These are phyloP conservation scores for Saguinus midas DNA, from an alignment of 2,113 vertebrate species.

Conservation along the genomic window DNA sequence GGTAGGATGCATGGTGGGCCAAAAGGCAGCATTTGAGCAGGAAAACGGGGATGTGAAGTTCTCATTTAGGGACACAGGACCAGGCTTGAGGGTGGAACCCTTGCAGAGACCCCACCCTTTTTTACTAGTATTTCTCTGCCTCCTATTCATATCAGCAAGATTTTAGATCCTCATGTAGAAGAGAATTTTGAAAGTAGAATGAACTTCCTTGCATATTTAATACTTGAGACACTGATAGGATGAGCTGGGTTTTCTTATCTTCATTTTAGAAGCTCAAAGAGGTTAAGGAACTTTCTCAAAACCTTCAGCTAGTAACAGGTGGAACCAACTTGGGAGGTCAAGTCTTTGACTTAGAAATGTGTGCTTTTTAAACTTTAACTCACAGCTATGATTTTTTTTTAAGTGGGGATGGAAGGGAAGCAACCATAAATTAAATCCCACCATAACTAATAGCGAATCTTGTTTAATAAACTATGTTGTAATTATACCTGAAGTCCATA, in stretches of 20 bases:
- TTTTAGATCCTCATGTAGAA: not conserved
- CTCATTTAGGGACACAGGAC: too few species aligned
- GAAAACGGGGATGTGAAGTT: too few species aligned
- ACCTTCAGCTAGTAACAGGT: not conserved
- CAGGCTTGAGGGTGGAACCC: too few species aligned
- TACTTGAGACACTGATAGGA: not conserved
- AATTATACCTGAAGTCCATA: not conserved
- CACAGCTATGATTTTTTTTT: not conserved
- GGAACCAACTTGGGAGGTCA: not conserved
- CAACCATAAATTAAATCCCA: not conserved
- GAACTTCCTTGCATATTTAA: not conserved
- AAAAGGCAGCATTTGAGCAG: too few species aligned
- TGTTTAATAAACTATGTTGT: not conserved
- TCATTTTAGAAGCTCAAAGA: slow-evolving; percentile 40
- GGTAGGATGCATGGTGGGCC: too few species aligned
- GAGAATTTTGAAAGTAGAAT: slow-evolving; percentile 34
- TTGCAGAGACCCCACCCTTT: too few species aligned
- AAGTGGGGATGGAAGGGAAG: not conserved
- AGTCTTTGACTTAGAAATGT: not conserved
- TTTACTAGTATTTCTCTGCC: too few species aligned
- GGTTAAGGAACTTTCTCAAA: not conserved
- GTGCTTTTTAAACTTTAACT: not conserved
- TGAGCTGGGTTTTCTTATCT: not conserved
- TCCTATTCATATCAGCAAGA: not conserved
- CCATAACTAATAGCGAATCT: not conserved